Base-by-base conservation (phyloP, 2,113 vertebrate genomes). In the Mugil cephalus region DNA sequence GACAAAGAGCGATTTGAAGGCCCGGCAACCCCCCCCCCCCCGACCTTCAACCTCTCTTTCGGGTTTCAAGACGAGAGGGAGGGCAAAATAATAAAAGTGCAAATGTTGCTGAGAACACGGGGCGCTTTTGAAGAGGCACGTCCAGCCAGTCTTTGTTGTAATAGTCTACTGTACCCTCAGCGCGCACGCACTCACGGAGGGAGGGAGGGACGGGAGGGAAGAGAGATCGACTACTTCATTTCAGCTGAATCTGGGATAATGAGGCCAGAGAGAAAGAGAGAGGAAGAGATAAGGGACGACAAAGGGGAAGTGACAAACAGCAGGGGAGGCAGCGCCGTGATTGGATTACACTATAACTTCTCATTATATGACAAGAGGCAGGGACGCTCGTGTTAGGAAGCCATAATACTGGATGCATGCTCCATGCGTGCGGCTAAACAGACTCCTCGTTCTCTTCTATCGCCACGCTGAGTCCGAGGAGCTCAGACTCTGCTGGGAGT, bases 251-350 rank as follows among this genome's bases (percentile, higher is more conserved):
- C 62, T 21, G 24, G 60, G 72, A 86, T 86, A 85, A 91, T 86
- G 79, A 83, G 73, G 63, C 56, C 46, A 39, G 73, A 68, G 73
- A 79, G 72, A 65, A 24, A 36, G 47, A 59, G 50, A 52, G 59
- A 35, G 50, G 52, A 35, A 56, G 84, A 82, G 88, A 89, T 81
- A 87, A 89, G 61, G 69, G 17, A 81, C 18, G 77, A 79, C 77
- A 80, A 78, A 83, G 79, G 61, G 76, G 84, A 83, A 74, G 83
- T 80, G 87, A 87, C 77, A 88, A 87, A 87, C 61, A 79, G 74
- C 74, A 51, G 75, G 61, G 18, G 65, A 83, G 82, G 61, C 63
- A 63, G 80, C 8, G 63, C 56, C 52, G 50, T 67, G 87, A 88
- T 81, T 83, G 36, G 54, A 87, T 78, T 87, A 84, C 39, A 78